Base-by-base conservation (phyloP, 2,113 vertebrate genomes). In the Trogon surrucura region DNA sequence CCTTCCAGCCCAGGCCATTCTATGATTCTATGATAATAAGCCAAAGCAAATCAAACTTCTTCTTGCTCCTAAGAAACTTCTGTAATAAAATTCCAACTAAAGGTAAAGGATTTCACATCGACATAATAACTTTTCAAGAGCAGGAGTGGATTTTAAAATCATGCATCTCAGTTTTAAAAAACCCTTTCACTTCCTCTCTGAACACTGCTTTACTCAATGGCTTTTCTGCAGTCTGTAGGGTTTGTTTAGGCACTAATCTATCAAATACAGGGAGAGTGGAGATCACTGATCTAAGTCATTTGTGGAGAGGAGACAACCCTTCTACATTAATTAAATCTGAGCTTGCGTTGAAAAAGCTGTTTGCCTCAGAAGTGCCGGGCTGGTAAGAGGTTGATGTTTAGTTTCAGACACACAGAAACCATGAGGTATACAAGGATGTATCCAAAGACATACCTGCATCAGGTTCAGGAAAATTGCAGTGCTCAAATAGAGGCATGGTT, bases 241-340 rank as follows among this genome's bases (percentile, higher is more conserved):
- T 93, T 96, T 96, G 79, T 71, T 95, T 90, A 95, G 80, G 48
- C 26, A 79, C 67, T 91, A 86, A 94, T 91, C 88, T 86, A 44
- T 92, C 92, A 96, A 80, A 78, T 26, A 66, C 0, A 1, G 60
- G 71, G 17, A 77, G 36, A 84, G 22, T 34, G 70, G 88, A 80
- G 44, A 65, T 85, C 74, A 78, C 67, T 56, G 51, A 60, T 60
- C 20, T 74, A 58, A 90, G 60, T 71, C 9, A 62, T 85, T 88
- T 83, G 44, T 67, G 44, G 34, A 73, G 70, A 82, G 36, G 21
- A 94, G 60, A 67, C 80, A 92, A 57, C 8, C 5, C 16, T 74
- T 80, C 50, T 32, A 60, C 23, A 57, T 81, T 47, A 74, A 81
- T 86, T 88, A 83, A 91, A 91, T 91, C 61, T 60, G 26, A 79